Evolutionary conservation across 2,888 invertebrate species (phyloP).

Genomic region (Caenorhabditis zanzibari): DNA sequence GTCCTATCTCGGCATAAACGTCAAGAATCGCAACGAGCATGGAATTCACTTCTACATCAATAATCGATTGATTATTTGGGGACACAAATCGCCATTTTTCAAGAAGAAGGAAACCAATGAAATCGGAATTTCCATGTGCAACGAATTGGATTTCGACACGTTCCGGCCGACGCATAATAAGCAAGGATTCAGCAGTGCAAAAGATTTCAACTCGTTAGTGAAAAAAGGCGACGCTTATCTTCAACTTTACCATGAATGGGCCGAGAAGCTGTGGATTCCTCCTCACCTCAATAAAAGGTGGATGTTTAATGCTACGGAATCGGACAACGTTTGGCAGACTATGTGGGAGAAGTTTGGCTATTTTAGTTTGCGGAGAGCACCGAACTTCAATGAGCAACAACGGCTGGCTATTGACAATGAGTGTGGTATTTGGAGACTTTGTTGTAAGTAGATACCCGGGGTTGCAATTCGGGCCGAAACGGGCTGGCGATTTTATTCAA

Average conservation of each 20-base stretch:
- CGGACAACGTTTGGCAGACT: background rate
- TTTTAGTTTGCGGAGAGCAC: background rate
- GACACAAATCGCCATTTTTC: conserved; percentile 77
- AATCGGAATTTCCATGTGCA: conserved; percentile 75
- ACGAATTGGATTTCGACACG: conserved; percentile 85
- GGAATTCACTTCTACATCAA: conserved; percentile 84
- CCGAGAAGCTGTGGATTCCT: background rate
- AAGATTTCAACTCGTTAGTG: conserved; percentile 28
- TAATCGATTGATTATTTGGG: conserved; percentile 85
- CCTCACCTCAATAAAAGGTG: background rate
- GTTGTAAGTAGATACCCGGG: too few species aligned
- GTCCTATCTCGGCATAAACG: background rate
- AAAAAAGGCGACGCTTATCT: conserved; percentile 50
- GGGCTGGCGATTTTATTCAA: too few species aligned
- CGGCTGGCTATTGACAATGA: background rate
- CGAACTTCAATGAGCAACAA: background rate
- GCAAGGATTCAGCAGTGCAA: conserved; percentile 85
- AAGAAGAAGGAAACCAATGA: background rate
- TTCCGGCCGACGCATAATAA: conserved; percentile 85
- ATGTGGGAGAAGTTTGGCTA: background rate
- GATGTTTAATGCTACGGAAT: background rate
- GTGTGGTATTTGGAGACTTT: conserved; percentile 11
- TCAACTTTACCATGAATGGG: background rate
- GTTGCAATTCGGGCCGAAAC: too few species aligned
- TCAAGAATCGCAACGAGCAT: background rate